Base-by-base conservation (phyloP, 2,797 vertebrate species). In the Acanthiza pusilla region DNA sequence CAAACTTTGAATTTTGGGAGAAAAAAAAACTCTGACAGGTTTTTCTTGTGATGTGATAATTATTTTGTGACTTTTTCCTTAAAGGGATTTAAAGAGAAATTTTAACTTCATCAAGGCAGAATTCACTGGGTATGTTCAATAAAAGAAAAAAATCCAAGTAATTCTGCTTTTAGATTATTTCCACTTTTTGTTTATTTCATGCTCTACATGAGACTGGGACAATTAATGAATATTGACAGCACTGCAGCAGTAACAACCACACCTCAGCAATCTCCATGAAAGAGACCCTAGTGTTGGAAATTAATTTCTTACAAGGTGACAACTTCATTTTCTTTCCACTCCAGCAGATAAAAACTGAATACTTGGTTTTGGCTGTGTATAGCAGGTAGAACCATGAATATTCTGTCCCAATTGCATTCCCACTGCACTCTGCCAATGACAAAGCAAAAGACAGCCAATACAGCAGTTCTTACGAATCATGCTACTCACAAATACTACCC, bases 221-320 rank as follows among this genome's bases (percentile, higher is more conserved):
- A 60, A 51, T 84, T 86, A 91, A 94, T 81, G 70, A 91, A 84
- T 79, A 79, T 26, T 90, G 71, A 76, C 67, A 92, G 54, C 65
- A 62, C 42, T 43, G 36, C 40, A 87, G 54, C 34, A 68, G 27
- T 65, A 87, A 60, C 34, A 89, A 93, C 65, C 29, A 25, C 72
- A 92, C 65, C 36, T 89, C 58, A 92, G 58, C 74, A 88, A 91
- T 11, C 22, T 65, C 43, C 38, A 68, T 3, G 2, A 71, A 91
- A 91, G 42, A 91, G 77, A 43, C 11, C 10, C 7, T 42, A 43
- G 29, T 61, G 27, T 5, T 61, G 30, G 61, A 93, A 93, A 74
- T 88, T 62, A 45, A 87, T 91, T 92, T 91, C 54, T 86, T 88
- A 61, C 42, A 42, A 62, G 73, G 27, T 84, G 79, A 86, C 60